Percentiles rank a stretch among this genome's conserved stretches.
These are phyloP conservation scores for Epinephelus lanceolatus DNA, from an alignment of 2,113 vertebrate genomes.

Conservation along the genomic window DNA sequence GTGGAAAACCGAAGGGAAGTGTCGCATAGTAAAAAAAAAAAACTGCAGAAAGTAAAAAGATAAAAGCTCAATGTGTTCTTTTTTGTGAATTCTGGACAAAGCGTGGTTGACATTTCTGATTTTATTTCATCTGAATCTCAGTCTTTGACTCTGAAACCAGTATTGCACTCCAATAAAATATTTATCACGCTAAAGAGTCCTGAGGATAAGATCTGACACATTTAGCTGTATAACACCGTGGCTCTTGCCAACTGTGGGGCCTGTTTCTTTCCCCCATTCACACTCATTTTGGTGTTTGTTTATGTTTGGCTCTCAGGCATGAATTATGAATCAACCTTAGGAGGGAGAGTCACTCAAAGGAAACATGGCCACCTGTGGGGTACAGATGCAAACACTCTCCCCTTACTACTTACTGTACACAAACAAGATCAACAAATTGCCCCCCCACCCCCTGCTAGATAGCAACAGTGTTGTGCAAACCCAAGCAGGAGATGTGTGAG, in stretches of 20 bases:
- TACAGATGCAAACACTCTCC: conserved; percentile 39
- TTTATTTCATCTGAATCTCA: conserved; percentile 49
- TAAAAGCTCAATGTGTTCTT: conserved; percentile 25
- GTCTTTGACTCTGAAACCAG: conserved; percentile 66
- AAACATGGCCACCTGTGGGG: conserved; percentile 68
- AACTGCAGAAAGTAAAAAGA: background rate
- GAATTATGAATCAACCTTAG: conserved; percentile 76
- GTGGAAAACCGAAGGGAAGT: conserved; percentile 25
- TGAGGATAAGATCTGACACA: conserved; percentile 76
- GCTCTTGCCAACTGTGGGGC: conserved; percentile 44
- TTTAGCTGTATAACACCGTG: conserved; percentile 67
- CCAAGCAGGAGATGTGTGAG: conserved; percentile 39
- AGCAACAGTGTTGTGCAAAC: conserved; percentile 28
- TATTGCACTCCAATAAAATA: conserved; percentile 73
- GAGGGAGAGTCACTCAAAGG: conserved; percentile 56
- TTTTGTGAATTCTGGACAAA: conserved; percentile 57
- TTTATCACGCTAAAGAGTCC: conserved; percentile 75
- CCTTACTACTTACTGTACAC: conserved; percentile 39
- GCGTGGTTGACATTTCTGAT: conserved; percentile 67
- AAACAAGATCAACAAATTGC: conserved; percentile 67
- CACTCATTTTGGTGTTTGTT: conserved; percentile 62
- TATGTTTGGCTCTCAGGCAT: conserved; percentile 65
- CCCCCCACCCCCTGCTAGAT: conserved; percentile 25
- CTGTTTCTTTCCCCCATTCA: conserved; percentile 27
- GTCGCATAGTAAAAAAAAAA: background rate